Evolutionary conservation across 1,140 invertebrate genomes (phyloP), one percentile per base, ranked within the genome.

Genomic region (Bilobella aurantiaca): DNA sequence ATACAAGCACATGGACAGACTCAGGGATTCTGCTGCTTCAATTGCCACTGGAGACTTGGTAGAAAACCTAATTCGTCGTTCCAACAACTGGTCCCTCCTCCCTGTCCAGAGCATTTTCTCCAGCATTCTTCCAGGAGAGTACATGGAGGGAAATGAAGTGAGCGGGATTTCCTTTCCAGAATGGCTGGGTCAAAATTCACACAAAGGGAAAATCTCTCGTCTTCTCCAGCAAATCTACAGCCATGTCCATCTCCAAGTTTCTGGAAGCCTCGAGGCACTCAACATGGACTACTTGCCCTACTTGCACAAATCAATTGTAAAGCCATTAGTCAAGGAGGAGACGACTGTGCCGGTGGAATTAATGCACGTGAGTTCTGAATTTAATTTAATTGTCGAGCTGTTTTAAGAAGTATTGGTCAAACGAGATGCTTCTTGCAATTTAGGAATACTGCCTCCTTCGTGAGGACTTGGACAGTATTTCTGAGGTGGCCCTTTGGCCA

Each of bases 111-210:
- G 93, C 1, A 86, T 95, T 76, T 95, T 87, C 78, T 86, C 90
- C 18, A 92, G 90, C 62, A 90, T 96, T 25, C 80, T 98, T 53
- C 96, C 96, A 0, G 91, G 94, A 0, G 83, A 88, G 71, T 79
- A 85, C 31, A 84, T 98, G 83, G 82, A 86, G 94, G 96, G 1
- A 80, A 86, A 74, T 77, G 94, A 25, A 8, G 56, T 78, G 1
- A 82, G 82, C 0, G 86, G 89, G 80, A 88, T 96, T 12, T 84
- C 89, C 73, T 99, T 99, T 78, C 96, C 97, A 2, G 77, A 82
- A 23, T 99, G 95, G 94, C 83, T 99, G 31, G 97, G 96, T 0
- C 93, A 94, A 78, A 93, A 96, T 81, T 98, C 95, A 0, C 86
- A 82, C 60, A 81, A 83, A 59, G 85, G 79, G 69, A 96, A 96